Evolutionary conservation across 2,888 invertebrate species (phyloP).

Genomic region (Xylota segnis): DNA sequence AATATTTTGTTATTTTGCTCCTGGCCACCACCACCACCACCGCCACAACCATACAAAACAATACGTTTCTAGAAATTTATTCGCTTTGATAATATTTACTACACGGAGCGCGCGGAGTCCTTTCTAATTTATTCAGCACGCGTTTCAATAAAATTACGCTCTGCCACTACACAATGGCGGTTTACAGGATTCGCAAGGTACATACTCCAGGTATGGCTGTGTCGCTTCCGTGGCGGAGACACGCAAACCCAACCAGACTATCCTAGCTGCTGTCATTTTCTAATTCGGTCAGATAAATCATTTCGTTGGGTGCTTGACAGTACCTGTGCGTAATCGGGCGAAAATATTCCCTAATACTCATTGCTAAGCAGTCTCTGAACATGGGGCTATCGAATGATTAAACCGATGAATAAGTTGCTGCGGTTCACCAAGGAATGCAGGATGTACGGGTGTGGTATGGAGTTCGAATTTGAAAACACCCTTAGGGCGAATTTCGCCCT

Average conservation of each 20-base stretch:
- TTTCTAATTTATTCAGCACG: conserved; percentile 70
- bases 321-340: conserved; percentile 23
- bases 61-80: conserved; percentile 52
- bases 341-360: conserved; percentile 21
- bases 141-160: conserved; percentile 67
- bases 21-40: not conserved
- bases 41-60: conserved; percentile 36
- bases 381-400: conserved; percentile 34
- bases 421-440: conserved; percentile 33
- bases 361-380: not conserved
- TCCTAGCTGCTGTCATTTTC: conserved; percentile 22
- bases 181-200: conserved; percentile 24
- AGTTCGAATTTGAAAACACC: conserved; percentile 16
- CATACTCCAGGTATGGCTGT: conserved; percentile 22
- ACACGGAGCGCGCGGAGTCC: conserved; percentile 8
- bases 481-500: conserved; percentile 15
- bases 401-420: conserved; percentile 48
- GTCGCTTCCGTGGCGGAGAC: conserved; percentile 17
- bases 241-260: conserved; percentile 8
- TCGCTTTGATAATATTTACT: conserved; percentile 53
- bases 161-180: conserved; percentile 45
- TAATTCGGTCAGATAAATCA: conserved; percentile 44
- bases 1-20: conserved; percentile 39
- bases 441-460: conserved; percentile 1
- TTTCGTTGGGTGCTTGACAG: conserved; percentile 1